phyloP scores from a whole-genome alignment of 2,113 vertebrate genomes.

The Echinops telfairi region DNA sequence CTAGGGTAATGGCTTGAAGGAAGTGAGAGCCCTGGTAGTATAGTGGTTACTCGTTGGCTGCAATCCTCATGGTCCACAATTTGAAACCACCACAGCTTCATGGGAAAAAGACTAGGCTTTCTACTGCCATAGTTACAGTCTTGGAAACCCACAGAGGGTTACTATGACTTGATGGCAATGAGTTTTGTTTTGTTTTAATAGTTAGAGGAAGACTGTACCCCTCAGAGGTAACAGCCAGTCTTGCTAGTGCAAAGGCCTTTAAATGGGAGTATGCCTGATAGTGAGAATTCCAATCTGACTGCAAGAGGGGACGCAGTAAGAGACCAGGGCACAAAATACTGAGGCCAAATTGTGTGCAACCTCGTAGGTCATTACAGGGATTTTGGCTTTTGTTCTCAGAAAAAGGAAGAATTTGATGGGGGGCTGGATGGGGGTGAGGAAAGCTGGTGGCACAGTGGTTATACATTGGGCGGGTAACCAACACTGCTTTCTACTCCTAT shows the following conservation, averaged over 20 bases:
- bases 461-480: too few relatives aligned
- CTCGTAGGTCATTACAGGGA: not conserved
- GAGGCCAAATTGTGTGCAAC: not conserved
- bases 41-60: too few relatives aligned
- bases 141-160: too few relatives aligned
- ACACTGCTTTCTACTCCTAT: too few relatives aligned
- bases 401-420: not conserved
- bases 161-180: too few relatives aligned
- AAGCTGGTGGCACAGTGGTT: too few relatives aligned
- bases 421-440: too few relatives aligned
- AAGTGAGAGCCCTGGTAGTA: not conserved
- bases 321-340: not conserved
- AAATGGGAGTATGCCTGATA: not conserved
- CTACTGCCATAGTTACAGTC: too few relatives aligned
- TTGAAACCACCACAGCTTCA: too few relatives aligned
- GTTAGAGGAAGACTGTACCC: not conserved
- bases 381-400: not conserved
- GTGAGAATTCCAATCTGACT: not conserved
- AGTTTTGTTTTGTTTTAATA: too few relatives aligned
- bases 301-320: not conserved
- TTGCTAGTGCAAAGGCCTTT: not conserved
- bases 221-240: not conserved
- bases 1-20: not conserved
- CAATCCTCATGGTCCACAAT: too few relatives aligned
- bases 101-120: too few relatives aligned